These are phyloP conservation scores for Numenius phaeopus DNA, from an alignment of 2,797 vertebrate species.

Conservation along the genomic window DNA sequence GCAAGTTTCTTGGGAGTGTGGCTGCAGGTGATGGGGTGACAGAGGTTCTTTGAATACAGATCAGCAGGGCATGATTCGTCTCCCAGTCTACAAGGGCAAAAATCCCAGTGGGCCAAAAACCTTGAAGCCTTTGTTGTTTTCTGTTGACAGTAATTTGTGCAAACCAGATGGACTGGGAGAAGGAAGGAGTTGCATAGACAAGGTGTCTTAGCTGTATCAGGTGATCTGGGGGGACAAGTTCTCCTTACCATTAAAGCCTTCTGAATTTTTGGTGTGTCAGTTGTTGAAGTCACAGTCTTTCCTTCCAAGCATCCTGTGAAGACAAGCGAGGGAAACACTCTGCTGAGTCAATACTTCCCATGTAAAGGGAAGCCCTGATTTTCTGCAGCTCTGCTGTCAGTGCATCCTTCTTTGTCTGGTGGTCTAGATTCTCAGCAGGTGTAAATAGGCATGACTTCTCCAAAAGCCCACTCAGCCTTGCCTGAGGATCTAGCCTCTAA, in stretches of 20 bases:
- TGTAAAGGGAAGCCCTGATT: neutral
- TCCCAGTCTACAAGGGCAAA: fast-evolving
- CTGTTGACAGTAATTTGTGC: neutral
- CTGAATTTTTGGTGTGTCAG: neutral
- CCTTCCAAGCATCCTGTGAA: neutral
- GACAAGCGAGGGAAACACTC: neutral
- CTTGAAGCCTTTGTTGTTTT: neutral
- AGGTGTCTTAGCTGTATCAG: neutral
- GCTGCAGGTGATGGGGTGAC: neutral
- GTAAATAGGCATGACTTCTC: neutral
- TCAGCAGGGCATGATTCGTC: neutral
- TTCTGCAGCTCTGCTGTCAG: neutral
- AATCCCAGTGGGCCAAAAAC: fast-evolving
- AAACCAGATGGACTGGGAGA: neutral
- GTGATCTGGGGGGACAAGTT: neutral
- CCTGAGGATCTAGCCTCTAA: neutral
- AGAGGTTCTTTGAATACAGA: neutral
- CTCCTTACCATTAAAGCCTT: neutral
- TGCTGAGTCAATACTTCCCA: neutral
- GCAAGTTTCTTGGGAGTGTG: neutral
- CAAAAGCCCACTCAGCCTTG: neutral
- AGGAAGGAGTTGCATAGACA: neutral
- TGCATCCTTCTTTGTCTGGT: neutral
- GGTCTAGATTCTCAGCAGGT: neutral
- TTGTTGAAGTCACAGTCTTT: neutral